Percentiles rank a stretch among this genome's conserved stretches.
Evolutionary conservation across 2,797 vertebrate genomes (phyloP).

Genomic region (Odontamblyopus lacepedii): DNA sequence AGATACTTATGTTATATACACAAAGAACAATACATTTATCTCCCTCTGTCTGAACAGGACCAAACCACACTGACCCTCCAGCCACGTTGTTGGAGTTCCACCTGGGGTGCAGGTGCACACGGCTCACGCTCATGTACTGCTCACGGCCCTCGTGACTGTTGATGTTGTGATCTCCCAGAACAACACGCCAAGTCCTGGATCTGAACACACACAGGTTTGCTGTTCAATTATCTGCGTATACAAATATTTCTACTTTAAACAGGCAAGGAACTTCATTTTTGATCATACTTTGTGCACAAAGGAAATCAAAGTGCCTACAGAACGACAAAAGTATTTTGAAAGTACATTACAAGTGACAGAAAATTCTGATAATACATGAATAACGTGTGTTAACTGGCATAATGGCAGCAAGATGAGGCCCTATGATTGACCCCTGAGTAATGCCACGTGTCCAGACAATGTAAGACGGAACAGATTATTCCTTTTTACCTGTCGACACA

Average conservation of each 20-base stretch:
- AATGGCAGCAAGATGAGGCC: neutral
- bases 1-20: neutral
- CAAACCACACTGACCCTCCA: constrained; percentile 72
- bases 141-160: constrained; percentile 74
- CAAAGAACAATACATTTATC: neutral
- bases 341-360: no score
- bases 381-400: neutral
- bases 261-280: neutral
- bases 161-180: constrained; percentile 87
- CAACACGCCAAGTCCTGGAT: constrained; percentile 79
- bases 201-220: constrained; percentile 38
- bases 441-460: neutral
- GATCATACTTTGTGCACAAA: constrained; percentile 29
- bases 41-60: neutral
- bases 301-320: no score
- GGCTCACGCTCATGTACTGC: constrained; percentile 79
- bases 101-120: constrained; percentile 76
- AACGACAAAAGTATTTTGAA: no score
- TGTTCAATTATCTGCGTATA: neutral
- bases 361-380: no score
- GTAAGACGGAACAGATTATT: neutral
- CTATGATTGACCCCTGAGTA: neutral
- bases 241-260: neutral
- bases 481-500: constrained; percentile 79
- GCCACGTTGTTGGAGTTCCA: constrained; percentile 80